Conservation (phyloP, 2,113 vertebrate genomes). For the Ptyas mucosa region DNA sequence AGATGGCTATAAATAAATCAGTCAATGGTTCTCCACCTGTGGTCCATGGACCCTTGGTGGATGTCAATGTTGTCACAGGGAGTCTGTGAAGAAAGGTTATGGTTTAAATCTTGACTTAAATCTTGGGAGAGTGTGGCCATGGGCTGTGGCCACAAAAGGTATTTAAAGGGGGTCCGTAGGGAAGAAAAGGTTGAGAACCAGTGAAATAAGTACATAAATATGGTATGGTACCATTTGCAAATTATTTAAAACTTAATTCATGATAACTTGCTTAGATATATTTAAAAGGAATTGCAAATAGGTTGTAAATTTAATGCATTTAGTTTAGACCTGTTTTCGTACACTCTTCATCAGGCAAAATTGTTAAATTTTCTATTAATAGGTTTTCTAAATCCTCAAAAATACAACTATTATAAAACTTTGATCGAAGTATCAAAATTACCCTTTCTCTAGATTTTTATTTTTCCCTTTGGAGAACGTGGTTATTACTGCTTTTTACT, state of each 20-base stretch:
- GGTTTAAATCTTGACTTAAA: background rate
- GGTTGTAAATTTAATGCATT: background rate
- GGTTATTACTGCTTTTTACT: background rate
- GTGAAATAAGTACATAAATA: background rate
- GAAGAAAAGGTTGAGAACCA: background rate
- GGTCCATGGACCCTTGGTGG: background rate
- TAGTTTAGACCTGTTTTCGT: background rate
- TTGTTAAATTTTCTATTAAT: background rate
- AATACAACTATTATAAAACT: background rate
- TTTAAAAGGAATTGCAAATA: background rate
- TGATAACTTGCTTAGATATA: background rate
- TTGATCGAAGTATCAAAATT: background rate
- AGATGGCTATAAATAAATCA: background rate
- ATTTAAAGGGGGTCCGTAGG: background rate
- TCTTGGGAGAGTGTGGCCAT: background rate
- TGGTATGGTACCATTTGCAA: background rate
- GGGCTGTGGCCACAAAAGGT: background rate
- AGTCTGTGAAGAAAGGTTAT: background rate
- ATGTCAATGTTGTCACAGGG: background rate
- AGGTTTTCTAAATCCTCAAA: background rate
- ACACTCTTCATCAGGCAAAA: background rate
- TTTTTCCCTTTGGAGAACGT: background rate
- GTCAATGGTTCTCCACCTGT: background rate
- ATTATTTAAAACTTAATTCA: background rate
- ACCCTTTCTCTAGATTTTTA: background rate